These are phyloP conservation scores for Apocheima hispidaria DNA, from an alignment of 2,888 invertebrate genomes.

Conservation along the genomic window DNA sequence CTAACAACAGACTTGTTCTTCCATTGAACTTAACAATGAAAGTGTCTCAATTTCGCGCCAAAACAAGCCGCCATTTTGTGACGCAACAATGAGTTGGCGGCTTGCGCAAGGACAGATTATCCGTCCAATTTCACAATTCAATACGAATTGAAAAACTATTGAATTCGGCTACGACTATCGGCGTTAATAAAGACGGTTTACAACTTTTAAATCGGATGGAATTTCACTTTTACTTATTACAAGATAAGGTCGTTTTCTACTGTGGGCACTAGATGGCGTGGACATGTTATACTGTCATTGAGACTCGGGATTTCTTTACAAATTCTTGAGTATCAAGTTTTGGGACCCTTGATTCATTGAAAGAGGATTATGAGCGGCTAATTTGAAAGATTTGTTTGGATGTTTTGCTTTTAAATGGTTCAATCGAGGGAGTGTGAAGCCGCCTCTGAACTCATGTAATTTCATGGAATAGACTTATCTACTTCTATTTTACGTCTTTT, in stretches of 20 bases:
- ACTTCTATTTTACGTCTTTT: no score
- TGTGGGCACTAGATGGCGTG: constrained; percentile 27
- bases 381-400: constrained; percentile 49
- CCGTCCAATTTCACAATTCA: constrained; percentile 70
- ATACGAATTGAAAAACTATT: constrained; percentile 65
- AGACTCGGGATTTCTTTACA: constrained; percentile 51
- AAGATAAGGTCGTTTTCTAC: constrained; percentile 33
- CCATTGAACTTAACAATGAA: constrained; percentile 47
- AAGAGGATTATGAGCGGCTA: constrained; percentile 53
- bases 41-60: constrained; percentile 60
- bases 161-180: constrained; percentile 67
- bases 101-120: constrained; percentile 67
- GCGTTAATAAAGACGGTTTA: constrained; percentile 43
- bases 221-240: constrained; percentile 27
- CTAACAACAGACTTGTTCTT: constrained; percentile 12
- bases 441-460: constrained; percentile 15
- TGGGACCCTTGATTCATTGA: constrained; percentile 49
- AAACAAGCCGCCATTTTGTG: constrained; percentile 59
- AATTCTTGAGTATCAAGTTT: constrained; percentile 52
- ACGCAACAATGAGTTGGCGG: constrained; percentile 57
- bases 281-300: constrained; percentile 64
- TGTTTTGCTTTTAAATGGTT: constrained; percentile 20
- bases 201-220: background rate
- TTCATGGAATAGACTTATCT: constrained; percentile 1
- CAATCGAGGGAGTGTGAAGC: constrained; percentile 31